These are phyloP conservation scores for Labeo rohita DNA, from an alignment of 2,113 vertebrate species.

Conservation along the genomic window DNA sequence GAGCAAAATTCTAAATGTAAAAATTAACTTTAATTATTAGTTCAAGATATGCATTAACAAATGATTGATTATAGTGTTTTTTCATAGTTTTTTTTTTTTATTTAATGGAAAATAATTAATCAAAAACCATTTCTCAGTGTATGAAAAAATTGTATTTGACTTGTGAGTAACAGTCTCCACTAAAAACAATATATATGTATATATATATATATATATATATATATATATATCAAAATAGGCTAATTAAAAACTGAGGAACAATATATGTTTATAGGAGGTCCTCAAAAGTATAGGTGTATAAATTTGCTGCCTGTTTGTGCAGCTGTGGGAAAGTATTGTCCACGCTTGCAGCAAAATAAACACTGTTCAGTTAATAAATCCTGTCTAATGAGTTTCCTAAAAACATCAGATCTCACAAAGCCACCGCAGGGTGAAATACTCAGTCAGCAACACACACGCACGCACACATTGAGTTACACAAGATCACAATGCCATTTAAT, in stretches of 20 bases:
- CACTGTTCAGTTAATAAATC: background rate
- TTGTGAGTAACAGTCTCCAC: background rate
- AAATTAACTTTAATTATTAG: background rate
- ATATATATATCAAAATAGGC: background rate
- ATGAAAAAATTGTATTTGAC: background rate
- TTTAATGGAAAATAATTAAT: background rate
- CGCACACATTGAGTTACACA: background rate
- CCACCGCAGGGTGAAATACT: background rate
- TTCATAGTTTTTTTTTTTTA: background rate
- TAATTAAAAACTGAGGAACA: background rate
- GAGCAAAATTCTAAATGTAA: background rate
- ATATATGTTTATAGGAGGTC: background rate
- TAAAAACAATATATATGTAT: background rate
- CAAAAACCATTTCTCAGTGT: background rate
- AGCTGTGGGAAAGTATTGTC: background rate
- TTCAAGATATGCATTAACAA: background rate
- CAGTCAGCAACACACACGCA: background rate
- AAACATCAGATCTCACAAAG: slow-evolving; percentile 11
- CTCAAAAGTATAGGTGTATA: background rate
- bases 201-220: too few species aligned
- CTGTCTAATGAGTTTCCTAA: slow-evolving; percentile 20
- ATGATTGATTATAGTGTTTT: too few species aligned
- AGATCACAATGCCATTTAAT: slow-evolving; percentile 27
- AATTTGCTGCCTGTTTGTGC: background rate
- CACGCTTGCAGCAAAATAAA: slow-evolving; percentile 20